Base-by-base conservation (phyloP, 2,888 invertebrate genomes). In the Lochmaea capreae region DNA sequence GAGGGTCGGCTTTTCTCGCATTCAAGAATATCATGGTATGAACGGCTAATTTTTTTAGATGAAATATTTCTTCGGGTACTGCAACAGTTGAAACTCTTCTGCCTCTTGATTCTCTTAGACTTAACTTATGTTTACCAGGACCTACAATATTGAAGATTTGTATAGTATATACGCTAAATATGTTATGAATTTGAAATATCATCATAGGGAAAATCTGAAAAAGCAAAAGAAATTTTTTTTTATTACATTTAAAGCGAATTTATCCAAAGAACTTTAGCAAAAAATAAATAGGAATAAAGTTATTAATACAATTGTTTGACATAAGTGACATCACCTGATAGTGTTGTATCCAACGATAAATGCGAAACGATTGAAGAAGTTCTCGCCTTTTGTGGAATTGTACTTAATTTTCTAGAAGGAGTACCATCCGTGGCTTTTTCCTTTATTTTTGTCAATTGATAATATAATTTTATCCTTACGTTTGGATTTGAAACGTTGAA, bases 11-110 rank as follows among this genome's bases (percentile, higher is more conserved):
- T 69, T 78, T 81, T 71, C 95, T 88, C 0, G 90, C 89, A 71
- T 89, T 86, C 33, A 96, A 87, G 85, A 94, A 95, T 67, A 93
- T 83, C 84, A 93, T 90, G 73, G 91, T 90, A 84, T 93, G 91
- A 71, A 92, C 91, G 54, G 92, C 91, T 22, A 92, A 87, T 59
- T 83, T 83, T 77, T 91, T 87, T 85, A 90, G 85, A 76, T 88
- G 87, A 52, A 86, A 87, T 43, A 81, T 81, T 18, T 83, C 81
- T 52, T 83, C 83, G 10, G 89, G 89, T 84, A 89, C 83, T 59
- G 85, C 75, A 73, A 88, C 88, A 11, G 83, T 73, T 0, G 90
- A 88, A 77, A 88, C 86, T 82, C 88, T 87, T 57, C 83, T 78
- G 79, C 76, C 73, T 86, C 73, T 82, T 22, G 18, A 46, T 10